Conservation (phyloP, 1,140 invertebrate species). For the Protaetia brevitarsis region DNA sequence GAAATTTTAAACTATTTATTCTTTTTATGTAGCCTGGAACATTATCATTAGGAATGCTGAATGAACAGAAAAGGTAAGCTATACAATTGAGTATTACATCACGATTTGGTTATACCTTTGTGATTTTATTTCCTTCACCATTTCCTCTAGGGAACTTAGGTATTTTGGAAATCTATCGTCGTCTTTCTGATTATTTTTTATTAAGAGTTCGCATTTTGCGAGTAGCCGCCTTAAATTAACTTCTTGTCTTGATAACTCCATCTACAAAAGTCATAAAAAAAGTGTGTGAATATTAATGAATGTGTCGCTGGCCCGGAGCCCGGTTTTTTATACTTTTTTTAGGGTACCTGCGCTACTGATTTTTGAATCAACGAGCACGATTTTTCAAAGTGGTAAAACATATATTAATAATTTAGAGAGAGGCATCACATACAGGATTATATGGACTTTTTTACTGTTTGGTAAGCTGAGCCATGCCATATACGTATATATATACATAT, state of each 20-base stretch:
- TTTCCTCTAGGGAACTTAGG: constrained; percentile 63
- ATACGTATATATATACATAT: too few relatives aligned
- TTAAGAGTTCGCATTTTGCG: constrained; percentile 67
- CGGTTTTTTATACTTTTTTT: too few relatives aligned
- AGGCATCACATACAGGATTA: too few relatives aligned
- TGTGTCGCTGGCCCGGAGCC: too few relatives aligned
- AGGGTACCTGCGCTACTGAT: too few relatives aligned
- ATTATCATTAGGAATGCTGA: background rate
- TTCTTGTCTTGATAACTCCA: constrained; percentile 60
- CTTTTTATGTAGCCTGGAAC: constrained; percentile 30
- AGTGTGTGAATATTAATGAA: too few relatives aligned
- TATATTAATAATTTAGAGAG: too few relatives aligned
- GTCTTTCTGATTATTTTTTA: constrained; percentile 64
- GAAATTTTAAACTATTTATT: constrained; percentile 28
- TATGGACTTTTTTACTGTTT: too few relatives aligned
- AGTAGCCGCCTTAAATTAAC: constrained; percentile 68
- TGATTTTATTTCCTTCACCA: constrained; percentile 64
- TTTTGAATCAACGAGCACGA: too few relatives aligned
- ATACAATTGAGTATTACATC: constrained; percentile 26
- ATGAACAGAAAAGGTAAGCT: background rate
- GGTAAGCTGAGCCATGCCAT: too few relatives aligned
- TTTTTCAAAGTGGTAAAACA: too few relatives aligned
- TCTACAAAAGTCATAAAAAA: constrained; percentile 23
- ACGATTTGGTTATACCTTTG: constrained; percentile 30
- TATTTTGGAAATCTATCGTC: constrained; percentile 72